Conservation (phyloP, 2,888 invertebrate genomes). For the Athrips mouffetella region DNA sequence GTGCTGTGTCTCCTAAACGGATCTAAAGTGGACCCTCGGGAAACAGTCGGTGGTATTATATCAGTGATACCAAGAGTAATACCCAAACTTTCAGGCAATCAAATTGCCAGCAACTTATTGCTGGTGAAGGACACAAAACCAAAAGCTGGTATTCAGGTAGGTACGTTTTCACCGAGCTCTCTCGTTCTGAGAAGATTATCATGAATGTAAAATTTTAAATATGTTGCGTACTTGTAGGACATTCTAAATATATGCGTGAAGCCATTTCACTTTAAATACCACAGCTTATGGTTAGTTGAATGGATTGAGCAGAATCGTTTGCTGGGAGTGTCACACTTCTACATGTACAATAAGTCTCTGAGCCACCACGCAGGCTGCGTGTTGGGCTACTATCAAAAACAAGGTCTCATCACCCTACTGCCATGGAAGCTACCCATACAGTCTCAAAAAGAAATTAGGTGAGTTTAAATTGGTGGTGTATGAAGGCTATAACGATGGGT, state of each 20-base stretch:
- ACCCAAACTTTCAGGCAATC: slow-evolving; percentile 36
- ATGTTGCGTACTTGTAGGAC: too few species aligned
- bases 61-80: slow-evolving; percentile 59
- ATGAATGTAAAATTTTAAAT: too few species aligned
- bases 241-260: slow-evolving; percentile 91
- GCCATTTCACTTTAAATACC: slow-evolving; percentile 93
- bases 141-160: slow-evolving; percentile 57
- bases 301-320: slow-evolving; percentile 92
- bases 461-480: too few species aligned
- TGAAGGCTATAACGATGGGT: too few species aligned
- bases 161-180: neutral
- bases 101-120: slow-evolving; percentile 58
- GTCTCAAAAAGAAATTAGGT: slow-evolving; percentile 90
- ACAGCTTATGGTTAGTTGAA: slow-evolving; percentile 90
- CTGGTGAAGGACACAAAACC: slow-evolving; percentile 62
- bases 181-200: too few species aligned
- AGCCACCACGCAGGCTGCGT: slow-evolving; percentile 88
- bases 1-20: slow-evolving; percentile 87
- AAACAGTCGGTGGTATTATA: slow-evolving; percentile 62
- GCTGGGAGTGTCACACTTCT: slow-evolving; percentile 91
- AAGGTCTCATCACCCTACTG: slow-evolving; percentile 83
- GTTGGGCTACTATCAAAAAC: slow-evolving; percentile 81
- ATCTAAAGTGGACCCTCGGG: slow-evolving; percentile 79
- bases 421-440: slow-evolving; percentile 92
- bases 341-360: slow-evolving; percentile 93